A percentile compares a stretch with the other conserved stretches of the same genome.
Conservation (phyloP, 1,140 invertebrate species). For the Drosophila kikkawai region DNA sequence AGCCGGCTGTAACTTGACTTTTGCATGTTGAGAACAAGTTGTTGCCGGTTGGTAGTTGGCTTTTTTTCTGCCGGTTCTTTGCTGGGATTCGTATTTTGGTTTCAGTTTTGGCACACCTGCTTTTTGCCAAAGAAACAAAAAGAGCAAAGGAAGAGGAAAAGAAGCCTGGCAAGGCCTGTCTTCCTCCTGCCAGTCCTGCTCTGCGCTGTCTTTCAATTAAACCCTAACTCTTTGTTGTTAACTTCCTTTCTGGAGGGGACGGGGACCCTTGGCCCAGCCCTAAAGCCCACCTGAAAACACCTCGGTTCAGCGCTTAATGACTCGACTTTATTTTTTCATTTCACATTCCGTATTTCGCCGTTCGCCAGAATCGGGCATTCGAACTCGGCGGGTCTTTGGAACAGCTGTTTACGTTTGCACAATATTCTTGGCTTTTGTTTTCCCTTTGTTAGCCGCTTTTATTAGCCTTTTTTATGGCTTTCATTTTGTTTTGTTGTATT, state of each 20-base stretch:
- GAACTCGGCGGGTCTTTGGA: conserved; percentile 27
- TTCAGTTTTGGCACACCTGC: conserved; percentile 66
- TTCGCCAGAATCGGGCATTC: conserved; percentile 36
- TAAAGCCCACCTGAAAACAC: conserved; percentile 35
- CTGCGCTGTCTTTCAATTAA: conserved; percentile 50
- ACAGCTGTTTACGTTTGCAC: conserved; percentile 78
- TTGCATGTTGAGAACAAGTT: conserved; percentile 51
- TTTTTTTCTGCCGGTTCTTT: conserved; percentile 49
- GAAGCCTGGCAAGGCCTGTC: conserved; percentile 55
- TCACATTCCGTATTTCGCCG: conserved; percentile 33
- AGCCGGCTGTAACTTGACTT: conserved; percentile 40
- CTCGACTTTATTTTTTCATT: conserved; percentile 62
- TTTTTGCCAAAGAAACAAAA: conserved; percentile 12
- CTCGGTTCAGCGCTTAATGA: conserved; percentile 47
- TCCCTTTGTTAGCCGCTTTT: conserved; percentile 54
- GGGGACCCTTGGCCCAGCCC: conserved; percentile 16
- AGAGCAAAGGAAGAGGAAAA: conserved; percentile 13
- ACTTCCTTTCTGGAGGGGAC: conserved; percentile 36
- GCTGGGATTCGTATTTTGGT: conserved; percentile 52
- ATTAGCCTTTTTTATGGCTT: conserved; percentile 78
- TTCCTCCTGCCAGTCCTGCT: conserved; percentile 5
- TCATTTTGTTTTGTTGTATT: conserved; percentile 56
- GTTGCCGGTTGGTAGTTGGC: conserved; percentile 29
- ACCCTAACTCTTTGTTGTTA: conserved; percentile 47
- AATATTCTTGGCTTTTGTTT: conserved; percentile 55